phyloP scores from a whole-genome alignment of 2,797 vertebrate genomes.

The Pipistrellus kuhlii region DNA sequence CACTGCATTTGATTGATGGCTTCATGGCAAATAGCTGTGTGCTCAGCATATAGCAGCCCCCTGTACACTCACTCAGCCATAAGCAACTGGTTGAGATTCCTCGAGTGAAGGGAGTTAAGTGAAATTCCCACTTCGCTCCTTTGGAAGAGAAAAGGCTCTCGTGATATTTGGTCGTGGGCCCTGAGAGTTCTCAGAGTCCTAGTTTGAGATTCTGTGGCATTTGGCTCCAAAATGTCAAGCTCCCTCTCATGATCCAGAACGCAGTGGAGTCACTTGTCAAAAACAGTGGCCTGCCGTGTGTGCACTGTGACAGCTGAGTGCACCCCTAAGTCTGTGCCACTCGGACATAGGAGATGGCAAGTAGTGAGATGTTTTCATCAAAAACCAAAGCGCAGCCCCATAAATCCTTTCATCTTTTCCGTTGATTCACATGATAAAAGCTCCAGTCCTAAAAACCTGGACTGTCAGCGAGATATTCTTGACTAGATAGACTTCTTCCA shows the following conservation, averaged over 20 bases:
- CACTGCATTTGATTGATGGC: conserved; percentile 82
- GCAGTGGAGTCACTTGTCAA: neutral
- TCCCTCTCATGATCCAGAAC: neutral
- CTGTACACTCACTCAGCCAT: conserved; percentile 71
- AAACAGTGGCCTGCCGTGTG: neutral
- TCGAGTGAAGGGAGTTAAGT: conserved; percentile 58
- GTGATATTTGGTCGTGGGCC: neutral
- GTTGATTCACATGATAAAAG: conserved; percentile 37
- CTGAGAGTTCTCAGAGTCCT: neutral
- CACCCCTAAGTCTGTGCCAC: neutral
- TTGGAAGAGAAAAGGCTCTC: neutral
- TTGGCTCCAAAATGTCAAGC: conserved; percentile 32
- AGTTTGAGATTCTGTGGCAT: conserved; percentile 40
- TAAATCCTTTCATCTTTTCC: conserved; percentile 6
- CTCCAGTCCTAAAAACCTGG: conserved; percentile 34
- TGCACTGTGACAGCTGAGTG: neutral
- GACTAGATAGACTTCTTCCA: conserved; percentile 10
- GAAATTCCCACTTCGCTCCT: conserved; percentile 30
- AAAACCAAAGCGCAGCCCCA: conserved; percentile 26
- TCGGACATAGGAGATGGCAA: neutral
- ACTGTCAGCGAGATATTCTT: neutral
- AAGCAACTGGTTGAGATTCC: conserved; percentile 68
- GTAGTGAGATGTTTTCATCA: neutral
- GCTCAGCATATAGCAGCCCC: conserved; percentile 70
- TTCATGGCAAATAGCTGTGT: conserved; percentile 81